A percentile compares a stretch with the other conserved stretches of the same genome.
phyloP scores from a whole-genome alignment of 2,888 invertebrate genomes.

The Trilocha varians region DNA sequence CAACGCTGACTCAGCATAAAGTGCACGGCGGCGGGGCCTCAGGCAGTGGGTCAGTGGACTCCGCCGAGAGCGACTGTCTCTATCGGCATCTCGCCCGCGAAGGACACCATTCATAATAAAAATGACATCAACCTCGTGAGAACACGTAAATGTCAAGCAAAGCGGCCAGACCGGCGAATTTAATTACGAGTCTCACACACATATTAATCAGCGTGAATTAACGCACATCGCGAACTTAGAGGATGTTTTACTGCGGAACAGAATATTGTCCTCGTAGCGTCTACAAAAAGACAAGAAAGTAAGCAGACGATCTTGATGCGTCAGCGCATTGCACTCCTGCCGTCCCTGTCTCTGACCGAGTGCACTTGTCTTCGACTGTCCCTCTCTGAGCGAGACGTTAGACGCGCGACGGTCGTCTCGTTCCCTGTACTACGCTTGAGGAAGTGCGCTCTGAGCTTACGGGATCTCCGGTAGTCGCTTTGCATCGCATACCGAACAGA shows the following conservation, averaged over 20 bases:
- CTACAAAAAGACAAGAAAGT: conserved; percentile 48
- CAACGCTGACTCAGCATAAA: conserved; percentile 58
- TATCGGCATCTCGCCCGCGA: conserved; percentile 39
- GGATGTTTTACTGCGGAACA: conserved; percentile 43
- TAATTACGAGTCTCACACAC: conserved; percentile 39
- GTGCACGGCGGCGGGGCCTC: conserved; percentile 35
- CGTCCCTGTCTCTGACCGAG: conserved; percentile 34
- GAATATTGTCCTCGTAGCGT: conserved; percentile 48
- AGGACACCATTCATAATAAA: conserved; percentile 59
- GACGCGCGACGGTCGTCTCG: conserved; percentile 14
- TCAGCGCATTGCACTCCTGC: conserved; percentile 61
- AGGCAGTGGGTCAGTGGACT: conserved; percentile 59
- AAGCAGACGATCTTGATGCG: conserved; percentile 58
- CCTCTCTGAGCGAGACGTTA: conserved; percentile 23
- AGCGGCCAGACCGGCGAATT: conserved; percentile 53
- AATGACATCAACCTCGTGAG: conserved; percentile 70
- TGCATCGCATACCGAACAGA: conserved; percentile 53
- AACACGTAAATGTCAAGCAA: conserved; percentile 56
- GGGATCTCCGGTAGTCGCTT: conserved; percentile 47
- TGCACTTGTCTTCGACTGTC: conserved; percentile 41
- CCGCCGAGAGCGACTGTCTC: conserved; percentile 25
- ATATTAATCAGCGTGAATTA: conserved; percentile 50
- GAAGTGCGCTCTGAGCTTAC: conserved; percentile 52
- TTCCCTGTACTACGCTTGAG: conserved; percentile 29
- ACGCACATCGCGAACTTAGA: conserved; percentile 37